Conservation (phyloP, 2,888 invertebrate species). For the Automeris io region DNA sequence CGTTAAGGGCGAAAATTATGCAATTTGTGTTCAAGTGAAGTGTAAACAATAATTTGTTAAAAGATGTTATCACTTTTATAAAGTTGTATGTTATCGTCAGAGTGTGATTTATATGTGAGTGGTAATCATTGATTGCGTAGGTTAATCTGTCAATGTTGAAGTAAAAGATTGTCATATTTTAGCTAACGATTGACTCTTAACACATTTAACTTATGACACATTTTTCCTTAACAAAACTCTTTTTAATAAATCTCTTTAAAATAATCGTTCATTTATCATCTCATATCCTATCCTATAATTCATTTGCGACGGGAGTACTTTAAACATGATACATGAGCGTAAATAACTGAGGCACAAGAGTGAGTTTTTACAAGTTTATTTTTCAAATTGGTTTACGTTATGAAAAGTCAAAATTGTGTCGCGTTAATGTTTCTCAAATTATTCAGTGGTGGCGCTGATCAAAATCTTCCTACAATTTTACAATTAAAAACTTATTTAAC, state of each 20-base stretch:
- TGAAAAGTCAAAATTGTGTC: too few relatives aligned
- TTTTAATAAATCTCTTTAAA: constrained; percentile 1
- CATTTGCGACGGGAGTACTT: background rate
- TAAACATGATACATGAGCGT: background rate
- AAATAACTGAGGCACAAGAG: too few relatives aligned
- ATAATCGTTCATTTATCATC: constrained; percentile 6
- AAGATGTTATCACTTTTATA: constrained; percentile 41
- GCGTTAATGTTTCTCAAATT: too few relatives aligned
- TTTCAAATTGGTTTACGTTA: too few relatives aligned
- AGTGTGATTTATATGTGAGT: constrained; percentile 35
- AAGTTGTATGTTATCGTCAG: constrained; percentile 43
- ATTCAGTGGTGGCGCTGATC: too few relatives aligned
- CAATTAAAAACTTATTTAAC: too few relatives aligned
- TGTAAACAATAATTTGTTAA: constrained; percentile 17
- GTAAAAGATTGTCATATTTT: constrained; percentile 1
- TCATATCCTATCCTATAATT: constrained; percentile 2
- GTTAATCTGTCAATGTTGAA: constrained; percentile 22
- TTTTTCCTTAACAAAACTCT: background rate
- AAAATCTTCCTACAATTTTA: too few relatives aligned
- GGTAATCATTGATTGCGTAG: constrained; percentile 18
- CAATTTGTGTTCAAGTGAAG: constrained; percentile 12
- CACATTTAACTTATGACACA: background rate
- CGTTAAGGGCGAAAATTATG: constrained; percentile 27
- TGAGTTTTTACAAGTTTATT: too few relatives aligned
- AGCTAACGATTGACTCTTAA: background rate